Percentiles rank a stretch among this genome's conserved stretches.
These are phyloP conservation scores for Synanceia verrucosa DNA, from an alignment of 2,797 vertebrate species.

Conservation along the genomic window DNA sequence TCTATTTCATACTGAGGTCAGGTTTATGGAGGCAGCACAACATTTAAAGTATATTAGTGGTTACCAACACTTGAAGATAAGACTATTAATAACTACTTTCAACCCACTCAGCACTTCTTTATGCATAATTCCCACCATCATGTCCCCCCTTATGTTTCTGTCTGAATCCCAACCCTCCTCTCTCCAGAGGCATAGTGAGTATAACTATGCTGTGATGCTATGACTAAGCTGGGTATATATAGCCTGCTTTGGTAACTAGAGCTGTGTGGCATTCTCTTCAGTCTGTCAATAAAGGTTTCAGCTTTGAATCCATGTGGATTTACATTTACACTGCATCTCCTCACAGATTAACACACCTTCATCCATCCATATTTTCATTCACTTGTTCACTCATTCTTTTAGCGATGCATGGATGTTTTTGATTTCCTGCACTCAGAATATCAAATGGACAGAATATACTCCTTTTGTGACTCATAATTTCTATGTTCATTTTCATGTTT, in stretches of 20 bases:
- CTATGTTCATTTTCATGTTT: neutral
- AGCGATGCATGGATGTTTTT: neutral
- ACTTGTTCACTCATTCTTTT: neutral
- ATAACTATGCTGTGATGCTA: conserved; percentile 38
- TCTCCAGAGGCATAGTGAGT: conserved; percentile 30
- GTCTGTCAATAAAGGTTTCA: conserved; percentile 27
- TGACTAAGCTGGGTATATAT: conserved; percentile 55
- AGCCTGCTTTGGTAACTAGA: conserved; percentile 48
- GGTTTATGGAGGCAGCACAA: neutral
- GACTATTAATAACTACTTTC: neutral
- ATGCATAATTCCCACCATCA: neutral
- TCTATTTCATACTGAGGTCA: neutral
- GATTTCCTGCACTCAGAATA: neutral
- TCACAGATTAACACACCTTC: neutral
- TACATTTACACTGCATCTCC: neutral
- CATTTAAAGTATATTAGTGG: neutral
- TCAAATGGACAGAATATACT: neutral
- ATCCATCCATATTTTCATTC: neutral
- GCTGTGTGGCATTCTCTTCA: conserved; percentile 40
- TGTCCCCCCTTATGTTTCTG: neutral
- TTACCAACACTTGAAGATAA: neutral
- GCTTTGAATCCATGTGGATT: conserved; percentile 23
- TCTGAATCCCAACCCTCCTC: conserved; percentile 5
- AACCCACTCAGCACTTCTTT: neutral
- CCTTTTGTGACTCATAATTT: neutral